Evolutionary conservation across 2,113 vertebrate genomes (phyloP).

Genomic region (Cephalopholis sonnerati): DNA sequence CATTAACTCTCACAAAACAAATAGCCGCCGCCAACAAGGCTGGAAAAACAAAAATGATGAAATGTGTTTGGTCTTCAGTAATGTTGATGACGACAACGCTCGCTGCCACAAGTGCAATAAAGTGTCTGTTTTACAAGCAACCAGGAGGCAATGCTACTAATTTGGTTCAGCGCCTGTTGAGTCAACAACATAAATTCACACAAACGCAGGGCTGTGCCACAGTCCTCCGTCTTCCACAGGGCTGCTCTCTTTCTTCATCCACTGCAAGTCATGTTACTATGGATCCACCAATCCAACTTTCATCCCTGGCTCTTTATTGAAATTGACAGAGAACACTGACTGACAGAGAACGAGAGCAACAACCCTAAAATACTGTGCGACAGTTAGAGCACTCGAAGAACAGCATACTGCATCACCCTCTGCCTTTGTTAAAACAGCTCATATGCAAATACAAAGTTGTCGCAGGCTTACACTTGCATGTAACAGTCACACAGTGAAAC

Average conservation of each 20-base stretch:
- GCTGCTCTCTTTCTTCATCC: neutral
- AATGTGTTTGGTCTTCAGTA: neutral
- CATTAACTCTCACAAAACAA: slow-evolving; percentile 6
- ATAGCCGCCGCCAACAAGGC: neutral
- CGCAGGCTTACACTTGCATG: slow-evolving; percentile 1
- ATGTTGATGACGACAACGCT: slow-evolving; percentile 11
- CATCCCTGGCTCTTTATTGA: neutral
- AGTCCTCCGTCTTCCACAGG: neutral
- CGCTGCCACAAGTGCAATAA: slow-evolving; percentile 9
- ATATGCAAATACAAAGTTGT: slow-evolving; percentile 45
- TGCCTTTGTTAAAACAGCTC: slow-evolving; percentile 51
- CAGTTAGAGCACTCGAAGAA: slow-evolving; percentile 17
- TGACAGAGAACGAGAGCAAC: slow-evolving; percentile 8
- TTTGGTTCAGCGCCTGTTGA: slow-evolving; percentile 6
- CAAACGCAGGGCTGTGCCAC: neutral
- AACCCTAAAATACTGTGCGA: slow-evolving; percentile 29
- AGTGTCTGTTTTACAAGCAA: slow-evolving; percentile 11
- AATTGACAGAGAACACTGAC: slow-evolving; percentile 1
- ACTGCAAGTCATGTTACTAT: slow-evolving; percentile 2
- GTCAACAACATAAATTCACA: slow-evolving; percentile 18
- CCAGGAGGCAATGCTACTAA: neutral
- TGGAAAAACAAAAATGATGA: neutral
- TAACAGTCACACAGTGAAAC: neutral
- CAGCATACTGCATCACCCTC: slow-evolving; percentile 25
- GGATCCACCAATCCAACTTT: neutral